Evolutionary conservation across 2,888 invertebrate species (phyloP), one percentile per base, ranked within the genome.

Genomic region (Helicoverpa assulta): DNA sequence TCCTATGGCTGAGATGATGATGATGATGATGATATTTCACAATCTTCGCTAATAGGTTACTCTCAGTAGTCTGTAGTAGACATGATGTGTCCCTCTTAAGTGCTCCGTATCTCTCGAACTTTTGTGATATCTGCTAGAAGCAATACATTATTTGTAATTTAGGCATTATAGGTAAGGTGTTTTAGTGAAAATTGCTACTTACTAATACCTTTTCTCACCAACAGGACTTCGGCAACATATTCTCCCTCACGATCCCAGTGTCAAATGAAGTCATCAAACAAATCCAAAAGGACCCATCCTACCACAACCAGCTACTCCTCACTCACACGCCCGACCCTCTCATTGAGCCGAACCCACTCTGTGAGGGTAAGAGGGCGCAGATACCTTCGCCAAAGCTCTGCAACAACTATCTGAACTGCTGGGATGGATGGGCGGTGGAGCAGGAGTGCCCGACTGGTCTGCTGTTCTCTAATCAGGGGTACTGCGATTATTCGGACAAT

Each of bases 341-440:
- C 0, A 88, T 95, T 0, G 90, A 91, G 64, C 89, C 88, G 0
- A 93, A 92, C 75, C 85, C 92, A 0, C 80, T 92, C 0, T 96
- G 96, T 70, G 84, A 92, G 40, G 92, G 94, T 12, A 94, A 95
- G 40, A 92, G 97, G 57, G 96, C 97, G 3, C 97, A 97, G 86
- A 97, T 97, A 76, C 96, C 97, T 0, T 96, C 96, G 12, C 94
- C 95, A 0, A 93, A 89, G 37, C 89, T 95, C 6, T 97, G 97
- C 84, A 96, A 96, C 53, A 96, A 96, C 82, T 97, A 97, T 87
- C 85, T 97, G 16, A 97, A 97, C 88, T 97, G 97, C 86, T 97
- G 97, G 97, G 97, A 97, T 80, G 97, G 97, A 0, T 95, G 96
- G 78, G 97, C 96, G 0, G 94, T 96, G 29, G 97, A 97, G 81